A percentile compares a stretch with the other conserved stretches of the same genome.
Conservation (phyloP, 2,113 vertebrate genomes). For the Alces alces region DNA sequence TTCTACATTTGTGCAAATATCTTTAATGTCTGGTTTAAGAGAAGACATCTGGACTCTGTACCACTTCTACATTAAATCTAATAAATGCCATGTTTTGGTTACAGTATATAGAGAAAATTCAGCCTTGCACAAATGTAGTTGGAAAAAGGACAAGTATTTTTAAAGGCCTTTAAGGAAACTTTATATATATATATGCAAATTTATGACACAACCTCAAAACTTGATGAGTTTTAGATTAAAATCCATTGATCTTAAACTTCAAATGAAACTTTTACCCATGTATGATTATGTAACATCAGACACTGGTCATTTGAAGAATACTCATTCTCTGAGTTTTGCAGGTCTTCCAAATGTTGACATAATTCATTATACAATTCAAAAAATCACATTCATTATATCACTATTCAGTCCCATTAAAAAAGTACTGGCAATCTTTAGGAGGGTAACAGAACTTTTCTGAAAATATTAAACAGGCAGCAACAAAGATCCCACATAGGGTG, state of each 20-base stretch:
- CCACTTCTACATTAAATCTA: not conserved
- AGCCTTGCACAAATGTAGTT: not conserved
- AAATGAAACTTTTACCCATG: not conserved
- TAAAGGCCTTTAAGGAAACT: not conserved
- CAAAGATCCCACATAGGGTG: not conserved
- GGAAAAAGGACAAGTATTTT: not conserved
- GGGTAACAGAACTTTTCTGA: not conserved
- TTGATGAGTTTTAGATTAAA: not conserved
- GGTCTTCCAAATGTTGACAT: not conserved
- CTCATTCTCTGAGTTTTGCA: not conserved
- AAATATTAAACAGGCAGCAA: not conserved
- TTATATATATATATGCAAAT: not conserved
- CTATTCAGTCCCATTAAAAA: not conserved
- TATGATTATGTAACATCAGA: not conserved
- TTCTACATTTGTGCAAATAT: not conserved
- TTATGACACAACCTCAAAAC: conserved; percentile 5
- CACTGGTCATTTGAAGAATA: not conserved
- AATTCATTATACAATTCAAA: not conserved
- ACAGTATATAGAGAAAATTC: not conserved
- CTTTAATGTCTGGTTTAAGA: not conserved
- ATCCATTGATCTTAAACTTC: not conserved
- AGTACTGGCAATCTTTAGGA: not conserved
- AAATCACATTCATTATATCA: not conserved
- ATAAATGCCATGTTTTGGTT: not conserved
- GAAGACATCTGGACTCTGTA: not conserved